Evolutionary conservation across 2,113 vertebrate genomes (phyloP).

Genomic region (Mastomys coucha): DNA sequence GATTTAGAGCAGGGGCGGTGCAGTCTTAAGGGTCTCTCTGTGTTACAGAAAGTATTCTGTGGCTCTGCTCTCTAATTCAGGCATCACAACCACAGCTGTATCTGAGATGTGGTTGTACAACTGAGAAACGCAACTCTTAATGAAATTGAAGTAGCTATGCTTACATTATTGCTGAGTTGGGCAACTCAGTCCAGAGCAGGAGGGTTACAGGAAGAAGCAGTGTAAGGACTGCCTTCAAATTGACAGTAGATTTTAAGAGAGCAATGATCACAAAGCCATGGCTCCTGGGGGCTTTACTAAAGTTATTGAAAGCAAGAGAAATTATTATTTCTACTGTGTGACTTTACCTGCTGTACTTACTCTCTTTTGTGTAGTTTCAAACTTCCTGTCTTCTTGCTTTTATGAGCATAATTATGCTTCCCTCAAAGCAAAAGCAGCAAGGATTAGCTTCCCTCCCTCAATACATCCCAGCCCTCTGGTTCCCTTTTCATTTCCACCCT

Average conservation of each 20-base stretch:
- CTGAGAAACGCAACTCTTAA: neutral
- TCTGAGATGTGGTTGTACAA: neutral
- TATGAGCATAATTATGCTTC: neutral
- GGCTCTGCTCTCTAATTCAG: neutral
- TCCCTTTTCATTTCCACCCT: neutral
- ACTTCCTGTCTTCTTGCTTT: neutral
- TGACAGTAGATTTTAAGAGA: neutral
- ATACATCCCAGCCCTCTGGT: neutral
- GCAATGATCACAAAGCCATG: neutral
- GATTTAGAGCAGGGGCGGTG: neutral
- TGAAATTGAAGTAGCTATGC: neutral
- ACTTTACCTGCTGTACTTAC: neutral
- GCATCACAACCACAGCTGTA: accelerated
- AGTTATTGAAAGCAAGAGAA: neutral
- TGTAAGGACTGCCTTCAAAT: neutral
- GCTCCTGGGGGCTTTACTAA: neutral
- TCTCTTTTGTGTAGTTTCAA: neutral
- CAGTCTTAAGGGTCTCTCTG: neutral
- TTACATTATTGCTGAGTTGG: neutral
- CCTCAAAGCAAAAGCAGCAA: neutral
- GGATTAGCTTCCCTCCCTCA: neutral
- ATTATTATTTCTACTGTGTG: neutral
- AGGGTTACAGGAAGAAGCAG: neutral
- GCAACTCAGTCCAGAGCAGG: neutral
- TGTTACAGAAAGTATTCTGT: neutral